phyloP scores from a whole-genome alignment of 2,113 vertebrate genomes.

The Oncorhynchus clarkii region DNA sequence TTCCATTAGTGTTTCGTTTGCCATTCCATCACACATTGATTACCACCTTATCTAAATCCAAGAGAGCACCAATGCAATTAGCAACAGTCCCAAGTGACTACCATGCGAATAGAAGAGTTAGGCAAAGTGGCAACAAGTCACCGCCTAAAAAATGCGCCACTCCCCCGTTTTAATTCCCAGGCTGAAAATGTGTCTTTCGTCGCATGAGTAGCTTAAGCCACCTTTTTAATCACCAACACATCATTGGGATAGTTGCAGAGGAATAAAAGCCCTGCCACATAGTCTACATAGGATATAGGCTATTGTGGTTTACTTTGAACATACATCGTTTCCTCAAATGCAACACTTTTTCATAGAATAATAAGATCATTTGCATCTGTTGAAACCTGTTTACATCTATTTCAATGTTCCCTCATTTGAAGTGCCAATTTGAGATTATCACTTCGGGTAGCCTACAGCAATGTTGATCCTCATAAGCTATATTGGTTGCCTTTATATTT shows the following conservation, averaged over 20 bases:
- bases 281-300: neutral
- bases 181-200: neutral
- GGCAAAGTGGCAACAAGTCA: neutral
- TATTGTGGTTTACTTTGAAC: neutral
- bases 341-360: neutral
- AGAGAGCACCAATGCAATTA: conserved; percentile 25
- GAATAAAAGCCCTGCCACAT: neutral
- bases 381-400: neutral
- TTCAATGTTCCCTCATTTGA: neutral
- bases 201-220: too few relatives aligned
- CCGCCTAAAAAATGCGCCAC: neutral
- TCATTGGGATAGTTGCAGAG: neutral
- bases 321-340: neutral
- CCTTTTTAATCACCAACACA: neutral
- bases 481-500: neutral
- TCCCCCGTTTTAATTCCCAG: neutral
- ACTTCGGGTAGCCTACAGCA: too few relatives aligned
- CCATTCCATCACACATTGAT: neutral
- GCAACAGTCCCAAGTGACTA: conserved; percentile 31
- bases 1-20: neutral
- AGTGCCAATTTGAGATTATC: too few relatives aligned
- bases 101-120: neutral
- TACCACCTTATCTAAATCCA: conserved; percentile 4
- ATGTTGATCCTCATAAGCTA: neutral
- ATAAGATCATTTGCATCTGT: neutral